Evolutionary conservation across 2,113 vertebrate genomes (phyloP), one percentile per base, ranked within the genome.

Genomic region (Corapipo altera): DNA sequence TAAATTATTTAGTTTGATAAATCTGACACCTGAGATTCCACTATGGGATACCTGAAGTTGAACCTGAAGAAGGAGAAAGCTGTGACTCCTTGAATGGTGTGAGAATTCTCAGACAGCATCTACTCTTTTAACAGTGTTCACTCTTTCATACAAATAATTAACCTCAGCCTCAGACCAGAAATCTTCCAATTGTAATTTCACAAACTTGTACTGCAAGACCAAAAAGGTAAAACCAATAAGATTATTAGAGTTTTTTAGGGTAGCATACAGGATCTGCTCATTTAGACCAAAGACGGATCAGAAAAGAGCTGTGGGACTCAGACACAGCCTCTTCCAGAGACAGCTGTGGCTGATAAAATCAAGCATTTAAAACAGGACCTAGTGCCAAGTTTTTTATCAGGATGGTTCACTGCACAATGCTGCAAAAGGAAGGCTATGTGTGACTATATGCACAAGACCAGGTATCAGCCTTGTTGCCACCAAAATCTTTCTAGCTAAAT

Each of bases 211-310:
- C 23, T 54, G 37, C 12, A 41, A 55, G 41, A 73, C 12, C 1
- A 0, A 76, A 88, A 16, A 21, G 18, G 30, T n/a, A 48, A 79
- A 89, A 85, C 26, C 8, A 75, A 55, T 3, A 39, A 8, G 5
- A 71, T 2, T 8, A 35, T 39, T 19, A 19, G 13, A 37, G 3
- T 6, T 76, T 72, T 92, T 43, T 26, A 15, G 21, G 26, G 5
- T 15, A 70, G 7, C 5, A 62, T 6, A 12, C 19, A 15, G 26
- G 22, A 37, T n/a, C 23, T 76, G 9, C 19, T 71, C 0, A 0
- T 12, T 22, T 12, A 71, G 19, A 37, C 11, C 10, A 61, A 51
- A 64, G 19, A 74, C 74, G 11, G 27, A 74, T 8, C 30, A 59
- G 35, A 44, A 28, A 55, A 59, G 13, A 61, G 6, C 33, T 59